These are phyloP conservation scores for Ephydatia muelleri DNA, from an alignment of 37 sponge, comb jelly and placozoan genomes.

Conservation along the genomic window DNA sequence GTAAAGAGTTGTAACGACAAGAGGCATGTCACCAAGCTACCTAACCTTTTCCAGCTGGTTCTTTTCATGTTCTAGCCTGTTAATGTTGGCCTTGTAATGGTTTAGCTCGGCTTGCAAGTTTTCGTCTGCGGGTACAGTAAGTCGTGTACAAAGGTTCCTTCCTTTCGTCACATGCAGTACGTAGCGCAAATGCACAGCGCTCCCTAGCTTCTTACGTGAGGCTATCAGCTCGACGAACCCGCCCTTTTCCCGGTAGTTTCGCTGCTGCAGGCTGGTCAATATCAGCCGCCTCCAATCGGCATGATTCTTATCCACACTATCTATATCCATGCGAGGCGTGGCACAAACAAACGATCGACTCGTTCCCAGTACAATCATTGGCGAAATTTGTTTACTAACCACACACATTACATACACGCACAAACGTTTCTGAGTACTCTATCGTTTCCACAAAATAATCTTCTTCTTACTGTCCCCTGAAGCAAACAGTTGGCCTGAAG, in stretches of 20 bases:
- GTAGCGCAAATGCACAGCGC: no score
- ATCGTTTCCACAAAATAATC: slow-evolving; percentile 76
- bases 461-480: slow-evolving; percentile 81
- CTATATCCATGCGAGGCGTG: neutral
- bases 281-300: slow-evolving; percentile 17
- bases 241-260: slow-evolving; percentile 45
- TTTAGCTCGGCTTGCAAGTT: slow-evolving; percentile 47
- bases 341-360: neutral
- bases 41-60: slow-evolving; percentile 48
- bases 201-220: slow-evolving; percentile 29
- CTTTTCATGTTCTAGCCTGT: slow-evolving; percentile 50
- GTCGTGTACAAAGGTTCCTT: neutral
- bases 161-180: neutral
- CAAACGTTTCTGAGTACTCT: neutral
- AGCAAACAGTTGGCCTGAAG: slow-evolving; percentile 78
- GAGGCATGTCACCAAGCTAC: no score
- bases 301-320: neutral
- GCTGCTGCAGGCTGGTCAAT: slow-evolving; percentile 23
- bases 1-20: no score
- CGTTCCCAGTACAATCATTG: neutral
- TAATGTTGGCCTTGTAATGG: slow-evolving; percentile 21
- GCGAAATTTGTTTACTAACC: no score
- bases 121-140: slow-evolving; percentile 29
- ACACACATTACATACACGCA: neutral
- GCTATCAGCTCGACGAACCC: slow-evolving; percentile 52